Percentiles rank a stretch among this genome's conserved stretches.
Conservation (phyloP, 2,888 invertebrate species). For the Pterobdella sp. region DNA sequence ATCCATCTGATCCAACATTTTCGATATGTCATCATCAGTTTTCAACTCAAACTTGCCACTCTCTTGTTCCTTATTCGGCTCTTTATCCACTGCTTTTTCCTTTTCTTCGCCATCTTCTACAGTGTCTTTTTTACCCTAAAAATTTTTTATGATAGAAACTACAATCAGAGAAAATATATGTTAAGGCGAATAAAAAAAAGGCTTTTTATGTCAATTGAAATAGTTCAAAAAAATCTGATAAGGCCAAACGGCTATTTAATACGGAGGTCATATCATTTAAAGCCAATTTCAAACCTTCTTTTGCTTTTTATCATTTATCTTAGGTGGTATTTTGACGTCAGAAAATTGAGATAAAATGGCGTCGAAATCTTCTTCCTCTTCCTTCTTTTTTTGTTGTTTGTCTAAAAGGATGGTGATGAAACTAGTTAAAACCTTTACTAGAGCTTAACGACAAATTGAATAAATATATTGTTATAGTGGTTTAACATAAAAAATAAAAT, state of each 20-base stretch:
- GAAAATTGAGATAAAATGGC: conserved; percentile 47
- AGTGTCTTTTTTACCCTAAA: background rate
- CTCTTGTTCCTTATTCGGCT: conserved; percentile 13
- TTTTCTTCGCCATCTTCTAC: conserved; percentile 30
- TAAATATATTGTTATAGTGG: background rate
- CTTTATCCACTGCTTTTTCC: conserved; percentile 37
- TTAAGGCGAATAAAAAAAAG: too few species aligned
- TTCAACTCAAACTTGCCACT: conserved; percentile 7
- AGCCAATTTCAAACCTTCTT: conserved; percentile 31
- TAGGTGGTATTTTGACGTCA: conserved; percentile 40
- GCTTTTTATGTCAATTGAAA: too few species aligned
- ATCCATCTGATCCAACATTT: conserved; percentile 35
- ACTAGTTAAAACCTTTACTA: too few species aligned
- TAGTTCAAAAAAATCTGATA: too few species aligned
- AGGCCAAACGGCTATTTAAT: background rate
- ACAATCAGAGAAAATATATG: too few species aligned
- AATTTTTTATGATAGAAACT: too few species aligned
- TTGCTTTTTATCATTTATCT: conserved; percentile 39
- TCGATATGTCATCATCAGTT: conserved; percentile 65
- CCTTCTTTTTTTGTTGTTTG: conserved; percentile 25
- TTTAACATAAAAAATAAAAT: background rate
- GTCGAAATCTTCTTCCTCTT: conserved; percentile 46
- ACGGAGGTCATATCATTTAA: background rate
- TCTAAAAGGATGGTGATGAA: too few species aligned
- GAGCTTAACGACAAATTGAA: background rate